phyloP scores from a whole-genome alignment of 2,888 invertebrate genomes.

The Cecidostiba fungosa region DNA sequence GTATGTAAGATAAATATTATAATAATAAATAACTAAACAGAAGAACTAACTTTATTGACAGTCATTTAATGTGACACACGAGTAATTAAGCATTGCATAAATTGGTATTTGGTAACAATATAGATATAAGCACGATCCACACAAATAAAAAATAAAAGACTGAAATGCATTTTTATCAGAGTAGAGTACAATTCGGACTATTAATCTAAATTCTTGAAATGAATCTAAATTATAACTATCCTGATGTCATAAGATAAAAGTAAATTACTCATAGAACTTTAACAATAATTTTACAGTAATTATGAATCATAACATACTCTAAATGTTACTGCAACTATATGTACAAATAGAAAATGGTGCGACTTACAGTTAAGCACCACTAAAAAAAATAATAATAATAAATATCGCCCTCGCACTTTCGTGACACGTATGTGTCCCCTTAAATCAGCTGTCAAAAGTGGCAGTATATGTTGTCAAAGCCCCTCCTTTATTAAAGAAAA shows the following conservation, averaged over 20 bases:
- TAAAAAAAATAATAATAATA: neutral
- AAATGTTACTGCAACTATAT: neutral
- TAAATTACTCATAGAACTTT: neutral
- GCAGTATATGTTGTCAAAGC: conserved; percentile 12
- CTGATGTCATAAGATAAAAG: neutral
- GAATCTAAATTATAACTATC: neutral
- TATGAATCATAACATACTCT: neutral
- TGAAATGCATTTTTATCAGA: neutral
- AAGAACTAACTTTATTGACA: neutral
- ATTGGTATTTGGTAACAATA: neutral
- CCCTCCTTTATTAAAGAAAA: conserved; percentile 33
- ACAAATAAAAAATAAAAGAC: conserved; percentile 17
- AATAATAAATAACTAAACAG: neutral
- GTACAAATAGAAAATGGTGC: neutral
- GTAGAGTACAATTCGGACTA: neutral
- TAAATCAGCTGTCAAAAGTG: neutral
- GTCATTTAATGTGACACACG: neutral
- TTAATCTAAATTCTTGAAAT: neutral
- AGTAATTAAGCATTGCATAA: neutral
- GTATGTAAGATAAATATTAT: neutral
- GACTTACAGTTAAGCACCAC: neutral
- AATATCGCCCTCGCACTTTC: conserved; percentile 41
- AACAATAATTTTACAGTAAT: conserved; percentile 9
- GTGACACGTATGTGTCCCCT: conserved; percentile 9
- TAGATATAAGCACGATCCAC: neutral